These are phyloP conservation scores for Philopedon plagiatum DNA, from an alignment of 2,888 invertebrate genomes.

Conservation along the genomic window DNA sequence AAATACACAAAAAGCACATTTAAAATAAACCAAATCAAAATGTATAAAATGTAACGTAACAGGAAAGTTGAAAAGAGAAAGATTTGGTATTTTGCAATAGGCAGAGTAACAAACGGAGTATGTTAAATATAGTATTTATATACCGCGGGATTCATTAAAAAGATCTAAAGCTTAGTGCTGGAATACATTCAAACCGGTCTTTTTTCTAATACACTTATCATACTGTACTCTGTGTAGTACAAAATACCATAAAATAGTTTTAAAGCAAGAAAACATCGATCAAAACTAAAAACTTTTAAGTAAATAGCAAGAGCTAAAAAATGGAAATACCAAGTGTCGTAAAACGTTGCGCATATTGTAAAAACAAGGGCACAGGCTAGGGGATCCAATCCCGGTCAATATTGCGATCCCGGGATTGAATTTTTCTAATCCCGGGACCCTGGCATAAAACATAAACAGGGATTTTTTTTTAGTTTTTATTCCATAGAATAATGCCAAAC, in stretches of 20 bases:
- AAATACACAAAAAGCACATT: conserved; percentile 56
- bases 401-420: no score
- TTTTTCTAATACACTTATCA: no score
- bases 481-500: no score
- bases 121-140: neutral
- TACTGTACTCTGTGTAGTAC: neutral
- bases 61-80: neutral
- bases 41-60: conserved; percentile 27
- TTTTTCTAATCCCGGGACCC: no score
- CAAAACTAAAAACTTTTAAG: conserved; percentile 6
- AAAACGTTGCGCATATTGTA: no score
- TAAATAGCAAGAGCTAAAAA: neutral
- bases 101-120: neutral
- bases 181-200: no score
- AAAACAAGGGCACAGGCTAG: no score
- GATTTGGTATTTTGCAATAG: neutral
- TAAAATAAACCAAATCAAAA: conserved; percentile 38
- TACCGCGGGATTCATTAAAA: neutral
- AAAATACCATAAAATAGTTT: neutral
- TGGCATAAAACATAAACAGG: no score
- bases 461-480: no score
- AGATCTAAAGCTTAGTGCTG: neutral
- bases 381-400: no score
- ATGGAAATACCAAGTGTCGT: no score
- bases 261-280: conserved; percentile 14